These are phyloP conservation scores for Oligia strigilis DNA, from an alignment of 2,888 invertebrate species.

Conservation along the genomic window DNA sequence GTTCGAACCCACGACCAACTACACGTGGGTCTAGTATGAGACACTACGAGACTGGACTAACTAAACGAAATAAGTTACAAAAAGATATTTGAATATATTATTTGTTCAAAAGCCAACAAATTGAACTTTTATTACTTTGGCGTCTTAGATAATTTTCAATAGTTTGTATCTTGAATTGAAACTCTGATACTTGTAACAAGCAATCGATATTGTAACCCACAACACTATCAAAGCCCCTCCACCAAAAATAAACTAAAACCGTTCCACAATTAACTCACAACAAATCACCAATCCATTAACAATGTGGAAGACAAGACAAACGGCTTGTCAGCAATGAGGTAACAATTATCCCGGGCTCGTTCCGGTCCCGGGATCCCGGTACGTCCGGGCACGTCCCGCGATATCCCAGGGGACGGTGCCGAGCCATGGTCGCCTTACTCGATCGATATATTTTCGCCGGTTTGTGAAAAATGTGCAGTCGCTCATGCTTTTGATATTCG, in stretches of 20 bases:
- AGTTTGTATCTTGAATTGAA: neutral
- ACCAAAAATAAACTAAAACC: constrained; percentile 63
- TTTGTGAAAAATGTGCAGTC: constrained; percentile 55
- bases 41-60: neutral
- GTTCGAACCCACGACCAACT: neutral
- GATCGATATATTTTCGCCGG: constrained; percentile 68
- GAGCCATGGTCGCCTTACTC: constrained; percentile 70
- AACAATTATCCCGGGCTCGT: constrained; percentile 80
- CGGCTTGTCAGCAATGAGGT: constrained; percentile 80
- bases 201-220: constrained; percentile 20
- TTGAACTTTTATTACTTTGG: neutral
- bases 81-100: neutral
- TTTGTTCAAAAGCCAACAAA: neutral
- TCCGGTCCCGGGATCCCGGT: constrained; percentile 54
- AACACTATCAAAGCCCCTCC: constrained; percentile 19
- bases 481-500: constrained; percentile 26
- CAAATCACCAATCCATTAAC: constrained; percentile 85
- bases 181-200: neutral
- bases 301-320: constrained; percentile 80
- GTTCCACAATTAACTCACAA: constrained; percentile 75
- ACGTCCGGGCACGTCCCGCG: constrained; percentile 56
- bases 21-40: too few species aligned
- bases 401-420: constrained; percentile 71
- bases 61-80: neutral
- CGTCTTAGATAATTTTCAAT: neutral